Percentiles rank a stretch among this genome's conserved stretches.
Evolutionary conservation across 23 tunicate genomes (phyloP).

Genomic region (Trididemnum nubilum): DNA sequence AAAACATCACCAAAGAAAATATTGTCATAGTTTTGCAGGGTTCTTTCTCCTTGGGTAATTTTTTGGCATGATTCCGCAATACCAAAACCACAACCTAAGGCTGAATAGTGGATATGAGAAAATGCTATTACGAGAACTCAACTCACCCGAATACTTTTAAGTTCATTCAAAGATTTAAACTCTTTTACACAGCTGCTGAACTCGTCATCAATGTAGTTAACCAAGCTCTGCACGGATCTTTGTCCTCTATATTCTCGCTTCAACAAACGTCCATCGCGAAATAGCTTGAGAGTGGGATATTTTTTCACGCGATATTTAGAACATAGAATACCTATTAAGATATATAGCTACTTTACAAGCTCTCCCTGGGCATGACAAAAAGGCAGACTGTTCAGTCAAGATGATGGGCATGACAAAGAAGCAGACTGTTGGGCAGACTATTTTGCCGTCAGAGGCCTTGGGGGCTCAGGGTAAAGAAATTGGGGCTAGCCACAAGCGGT

Average conservation of each 20-base stretch:
- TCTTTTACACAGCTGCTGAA: conserved; percentile 65
- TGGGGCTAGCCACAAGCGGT: too few species aligned
- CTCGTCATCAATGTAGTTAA: conserved; percentile 44
- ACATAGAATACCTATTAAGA: conserved; percentile 24
- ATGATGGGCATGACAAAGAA: too few species aligned
- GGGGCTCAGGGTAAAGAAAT: too few species aligned
- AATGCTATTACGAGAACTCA: too few species aligned
- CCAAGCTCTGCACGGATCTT: conserved; percentile 54
- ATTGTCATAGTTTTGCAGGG: too few species aligned
- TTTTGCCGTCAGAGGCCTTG: too few species aligned
- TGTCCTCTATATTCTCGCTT: conserved; percentile 87
- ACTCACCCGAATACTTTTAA: conserved; percentile 64
- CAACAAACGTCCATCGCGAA: conserved; percentile 72
- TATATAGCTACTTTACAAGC: neutral
- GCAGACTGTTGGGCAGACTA: too few species aligned
- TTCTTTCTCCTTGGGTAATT: too few species aligned
- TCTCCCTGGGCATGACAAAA: too few species aligned
- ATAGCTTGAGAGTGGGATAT: conserved; percentile 95
- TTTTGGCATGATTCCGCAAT: too few species aligned
- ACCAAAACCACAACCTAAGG: neutral
- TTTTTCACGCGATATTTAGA: conserved; percentile 70
- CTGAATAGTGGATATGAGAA: neutral
- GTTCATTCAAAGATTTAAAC: conserved; percentile 52
- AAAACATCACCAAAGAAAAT: too few species aligned
- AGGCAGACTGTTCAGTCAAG: too few species aligned